Conservation (phyloP, 2,113 vertebrate genomes). For the Phrynosoma platyrhinos region DNA sequence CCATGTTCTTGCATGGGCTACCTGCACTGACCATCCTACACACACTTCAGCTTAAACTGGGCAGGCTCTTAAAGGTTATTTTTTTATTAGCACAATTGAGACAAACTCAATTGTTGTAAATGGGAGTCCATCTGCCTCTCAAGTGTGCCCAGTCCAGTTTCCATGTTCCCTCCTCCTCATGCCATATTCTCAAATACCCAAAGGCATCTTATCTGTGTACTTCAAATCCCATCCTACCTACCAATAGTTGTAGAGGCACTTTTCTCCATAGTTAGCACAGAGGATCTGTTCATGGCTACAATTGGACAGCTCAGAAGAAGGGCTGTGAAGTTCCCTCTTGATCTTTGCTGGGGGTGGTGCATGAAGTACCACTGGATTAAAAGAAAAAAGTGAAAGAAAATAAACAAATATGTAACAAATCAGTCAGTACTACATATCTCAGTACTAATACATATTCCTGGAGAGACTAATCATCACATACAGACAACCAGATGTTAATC, state of each 20-base stretch:
- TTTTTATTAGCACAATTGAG: neutral
- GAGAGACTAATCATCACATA: neutral
- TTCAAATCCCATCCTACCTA: constrained; percentile 56
- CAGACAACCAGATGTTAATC: neutral
- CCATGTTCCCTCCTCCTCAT: neutral
- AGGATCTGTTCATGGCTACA: constrained; percentile 91
- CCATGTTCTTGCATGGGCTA: no score
- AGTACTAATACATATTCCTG: neutral
- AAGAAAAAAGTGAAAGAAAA: constrained; percentile 32
- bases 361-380: constrained; percentile 92
- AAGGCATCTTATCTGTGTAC: neutral
- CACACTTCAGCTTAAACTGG: neutral
- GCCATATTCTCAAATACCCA: no score
- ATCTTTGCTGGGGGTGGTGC: constrained; percentile 93
- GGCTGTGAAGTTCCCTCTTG: constrained; percentile 91
- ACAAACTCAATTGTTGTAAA: neutral
- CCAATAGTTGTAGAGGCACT: constrained; percentile 99
- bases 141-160: neutral
- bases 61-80: no score
- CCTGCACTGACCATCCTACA: no score
- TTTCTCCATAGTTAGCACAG: constrained; percentile 90
- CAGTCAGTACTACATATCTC: no score
- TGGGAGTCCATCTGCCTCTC: neutral
- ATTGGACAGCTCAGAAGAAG: constrained; percentile 88
- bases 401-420: neutral